Evolutionary conservation across 2,113 vertebrate species (phyloP).

Genomic region (Gobiocypris rarus): DNA sequence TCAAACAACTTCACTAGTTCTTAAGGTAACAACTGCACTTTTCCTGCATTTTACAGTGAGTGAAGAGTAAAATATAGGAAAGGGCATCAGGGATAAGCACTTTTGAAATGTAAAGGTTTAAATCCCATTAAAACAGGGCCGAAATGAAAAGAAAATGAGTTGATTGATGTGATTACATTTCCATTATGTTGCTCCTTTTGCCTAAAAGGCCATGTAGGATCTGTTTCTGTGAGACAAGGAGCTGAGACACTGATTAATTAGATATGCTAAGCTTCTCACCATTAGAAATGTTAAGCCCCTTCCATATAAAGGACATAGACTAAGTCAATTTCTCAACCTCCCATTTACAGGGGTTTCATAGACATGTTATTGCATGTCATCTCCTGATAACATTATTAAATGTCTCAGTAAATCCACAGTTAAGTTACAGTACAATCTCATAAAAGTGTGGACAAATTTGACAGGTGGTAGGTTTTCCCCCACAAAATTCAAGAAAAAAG

Average conservation of each 20-base stretch:
- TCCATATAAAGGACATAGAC: constrained; percentile 41
- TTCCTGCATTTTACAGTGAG: background rate
- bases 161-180: constrained; percentile 54
- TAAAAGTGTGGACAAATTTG: constrained; percentile 3
- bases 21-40: constrained; percentile 3
- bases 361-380: constrained; percentile 38
- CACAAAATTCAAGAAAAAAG: background rate
- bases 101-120: constrained; percentile 52
- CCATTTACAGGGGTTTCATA: constrained; percentile 30
- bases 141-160: constrained; percentile 37
- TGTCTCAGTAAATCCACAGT: background rate
- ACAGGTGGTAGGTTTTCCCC: background rate
- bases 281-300: constrained; percentile 46
- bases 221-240: constrained; percentile 53
- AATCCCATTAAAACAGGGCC: constrained; percentile 46
- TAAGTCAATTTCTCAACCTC: constrained; percentile 28
- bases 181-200: constrained; percentile 51
- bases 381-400: constrained; percentile 29
- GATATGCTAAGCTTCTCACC: constrained; percentile 43
- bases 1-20: background rate
- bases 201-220: constrained; percentile 52
- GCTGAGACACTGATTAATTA: constrained; percentile 50
- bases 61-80: constrained; percentile 1
- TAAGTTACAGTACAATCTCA: constrained; percentile 1
- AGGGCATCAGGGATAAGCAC: constrained; percentile 24